Evolutionary conservation across 2,797 vertebrate species (phyloP).

Genomic region (Graptemys geographica): DNA sequence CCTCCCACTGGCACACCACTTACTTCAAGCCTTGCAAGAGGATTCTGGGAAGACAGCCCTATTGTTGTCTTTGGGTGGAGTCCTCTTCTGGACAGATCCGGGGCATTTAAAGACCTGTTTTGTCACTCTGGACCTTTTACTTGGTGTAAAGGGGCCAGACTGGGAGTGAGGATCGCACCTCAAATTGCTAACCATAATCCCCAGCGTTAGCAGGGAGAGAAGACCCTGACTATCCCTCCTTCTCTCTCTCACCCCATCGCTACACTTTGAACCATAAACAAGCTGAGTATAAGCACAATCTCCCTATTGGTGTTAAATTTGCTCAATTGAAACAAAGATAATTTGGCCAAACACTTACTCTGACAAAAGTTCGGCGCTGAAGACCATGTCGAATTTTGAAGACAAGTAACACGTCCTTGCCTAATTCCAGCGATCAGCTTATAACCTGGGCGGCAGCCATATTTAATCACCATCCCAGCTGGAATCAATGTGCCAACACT

Average conservation of each 20-base stretch:
- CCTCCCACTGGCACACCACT: background rate
- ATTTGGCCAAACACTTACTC: accelerated
- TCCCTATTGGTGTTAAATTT: background rate
- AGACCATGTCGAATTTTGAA: background rate
- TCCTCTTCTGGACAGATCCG: background rate
- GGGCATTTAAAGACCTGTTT: background rate
- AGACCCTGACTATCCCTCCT: background rate
- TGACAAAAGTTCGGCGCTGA: accelerated
- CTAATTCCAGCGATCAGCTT: background rate
- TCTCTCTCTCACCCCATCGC: background rate
- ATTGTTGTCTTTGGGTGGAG: background rate
- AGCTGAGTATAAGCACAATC: accelerated
- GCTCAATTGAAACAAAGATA: accelerated
- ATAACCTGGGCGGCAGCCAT: accelerated
- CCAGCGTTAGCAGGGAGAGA: background rate
- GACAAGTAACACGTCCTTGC: accelerated
- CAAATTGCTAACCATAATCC: background rate
- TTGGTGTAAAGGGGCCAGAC: background rate
- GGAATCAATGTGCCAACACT: accelerated
- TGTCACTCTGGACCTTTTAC: background rate
- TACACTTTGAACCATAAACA: background rate
- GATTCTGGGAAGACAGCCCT: background rate
- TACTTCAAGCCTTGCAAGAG: background rate
- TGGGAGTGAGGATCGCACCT: background rate
- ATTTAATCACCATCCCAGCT: accelerated